Conservation (phyloP, 2,888 invertebrate species). For the Aradus depressus region DNA sequence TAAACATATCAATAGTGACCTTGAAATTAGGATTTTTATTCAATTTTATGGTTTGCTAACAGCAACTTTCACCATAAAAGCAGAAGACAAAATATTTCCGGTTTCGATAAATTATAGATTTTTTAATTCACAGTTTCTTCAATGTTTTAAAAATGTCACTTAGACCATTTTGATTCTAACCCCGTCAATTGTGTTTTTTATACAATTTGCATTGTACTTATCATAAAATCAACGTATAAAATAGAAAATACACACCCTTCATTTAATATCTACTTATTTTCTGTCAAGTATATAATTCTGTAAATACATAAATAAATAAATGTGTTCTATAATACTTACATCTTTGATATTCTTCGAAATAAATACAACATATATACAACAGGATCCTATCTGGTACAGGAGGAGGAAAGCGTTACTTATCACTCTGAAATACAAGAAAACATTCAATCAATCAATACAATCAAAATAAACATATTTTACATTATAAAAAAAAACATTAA, state of each 20-base stretch:
- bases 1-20: no score
- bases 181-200: not conserved
- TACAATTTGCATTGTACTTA: not conserved
- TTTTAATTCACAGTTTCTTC: no score
- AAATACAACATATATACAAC: conserved; percentile 93
- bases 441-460: no score
- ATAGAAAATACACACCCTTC: not conserved
- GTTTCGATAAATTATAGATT: no score
- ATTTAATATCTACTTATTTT: not conserved
- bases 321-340: conserved; percentile 39
- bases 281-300: not conserved
- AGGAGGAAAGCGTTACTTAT: conserved; percentile 62
- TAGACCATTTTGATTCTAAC: no score
- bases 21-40: no score
- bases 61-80: no score
- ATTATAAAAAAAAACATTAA: no score
- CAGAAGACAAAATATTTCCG: no score
- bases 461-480: no score
- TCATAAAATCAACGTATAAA: not conserved
- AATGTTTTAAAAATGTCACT: no score
- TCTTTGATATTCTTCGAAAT: conserved; percentile 73
- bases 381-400: conserved; percentile 88
- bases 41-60: no score
- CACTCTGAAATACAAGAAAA: conserved; percentile 44
- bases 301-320: not conserved